Base-by-base conservation (phyloP, 2,888 invertebrate genomes). In the Mesodorylaimus sp. region DNA sequence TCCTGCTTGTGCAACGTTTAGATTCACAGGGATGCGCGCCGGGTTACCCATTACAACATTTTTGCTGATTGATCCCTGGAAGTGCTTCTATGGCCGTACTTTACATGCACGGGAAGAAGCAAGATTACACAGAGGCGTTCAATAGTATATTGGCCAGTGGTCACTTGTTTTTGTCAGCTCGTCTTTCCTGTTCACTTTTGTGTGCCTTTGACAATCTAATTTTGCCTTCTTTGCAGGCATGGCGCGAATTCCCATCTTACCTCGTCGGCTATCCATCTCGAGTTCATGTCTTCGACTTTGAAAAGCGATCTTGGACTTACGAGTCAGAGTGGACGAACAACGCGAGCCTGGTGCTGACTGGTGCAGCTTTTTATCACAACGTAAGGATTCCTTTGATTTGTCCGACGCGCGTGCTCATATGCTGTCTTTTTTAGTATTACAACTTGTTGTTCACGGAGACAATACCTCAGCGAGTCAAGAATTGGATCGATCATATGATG, bases 311-410 rank as follows among this genome's bases (percentile, higher is more conserved):
- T 52, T 93, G 88, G 87, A 80, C 79, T 58, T 93, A 93, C 66
- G 87, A 91, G 71, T 89, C 88, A 26, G 91, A 93, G 72, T 93
- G 91, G 91, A 88, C 86, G 38, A 91, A 89, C 67, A 80, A 86
- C 67, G 66, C 72, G 41, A 91, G 89, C 0, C 89, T 93, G 88
- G 89, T 81, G 43, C 72, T 93, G 27, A 93, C 93, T 0, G 93
- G 91, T 1, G 91, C 89, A 16, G 89, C 91, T 47, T 93, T 91
- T 72, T 83, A 91, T 69, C 91, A 93, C 68, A 91, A 91, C 70
- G 78, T 81, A 64, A 53, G 53, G 28, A 21, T 24, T 24, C 19
- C 26, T 13, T 5, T 27, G 7, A 44, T 7, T 44, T 25, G 45
- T 24, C 16, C 7, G 16, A 10, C 32, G 32, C 7, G 7, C 7